These are phyloP conservation scores for Carterocephalus palaemon DNA, from an alignment of 2,888 invertebrate species.

Conservation along the genomic window DNA sequence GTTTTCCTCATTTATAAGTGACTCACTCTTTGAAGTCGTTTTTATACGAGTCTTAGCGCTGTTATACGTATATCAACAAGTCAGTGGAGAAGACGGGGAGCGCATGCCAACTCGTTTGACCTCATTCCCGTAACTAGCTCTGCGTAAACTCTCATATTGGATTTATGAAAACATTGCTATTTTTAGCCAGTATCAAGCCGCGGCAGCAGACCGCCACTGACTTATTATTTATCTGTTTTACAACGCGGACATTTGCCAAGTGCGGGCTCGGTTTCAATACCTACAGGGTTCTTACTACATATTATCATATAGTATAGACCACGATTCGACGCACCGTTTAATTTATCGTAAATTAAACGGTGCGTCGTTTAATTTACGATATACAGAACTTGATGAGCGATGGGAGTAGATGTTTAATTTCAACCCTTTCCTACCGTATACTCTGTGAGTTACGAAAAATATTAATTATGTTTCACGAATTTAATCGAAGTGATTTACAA, in stretches of 20 bases:
- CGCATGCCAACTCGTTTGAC: constrained; percentile 73
- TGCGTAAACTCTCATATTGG: constrained; percentile 73
- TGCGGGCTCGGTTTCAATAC: constrained; percentile 55
- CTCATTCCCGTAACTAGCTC: constrained; percentile 70
- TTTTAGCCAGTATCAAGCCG: constrained; percentile 60
- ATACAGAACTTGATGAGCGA: constrained; percentile 40
- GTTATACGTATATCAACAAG: constrained; percentile 55
- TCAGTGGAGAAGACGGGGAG: constrained; percentile 42
- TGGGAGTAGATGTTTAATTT: constrained; percentile 17
- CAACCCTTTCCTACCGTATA: constrained; percentile 6
- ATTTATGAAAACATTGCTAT: constrained; percentile 72
- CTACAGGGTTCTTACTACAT: constrained; percentile 22
- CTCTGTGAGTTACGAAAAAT: constrained; percentile 7
- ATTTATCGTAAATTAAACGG: too few species aligned
- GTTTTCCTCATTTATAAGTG: constrained; percentile 30
- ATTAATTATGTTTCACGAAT: too few species aligned
- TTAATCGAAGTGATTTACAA: too few species aligned
- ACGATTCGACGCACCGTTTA: too few species aligned
- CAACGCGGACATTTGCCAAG: constrained; percentile 62
- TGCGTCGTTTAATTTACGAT: constrained; percentile 49
- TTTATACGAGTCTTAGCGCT: constrained; percentile 42
- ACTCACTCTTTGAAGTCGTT: constrained; percentile 35
- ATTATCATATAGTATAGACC: too few species aligned
- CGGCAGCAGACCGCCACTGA: constrained; percentile 51
- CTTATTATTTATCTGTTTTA: constrained; percentile 69